Percentiles rank a stretch among this genome's conserved stretches.
phyloP scores from a whole-genome alignment of 2,888 invertebrate genomes.

The Melieria omissa region DNA sequence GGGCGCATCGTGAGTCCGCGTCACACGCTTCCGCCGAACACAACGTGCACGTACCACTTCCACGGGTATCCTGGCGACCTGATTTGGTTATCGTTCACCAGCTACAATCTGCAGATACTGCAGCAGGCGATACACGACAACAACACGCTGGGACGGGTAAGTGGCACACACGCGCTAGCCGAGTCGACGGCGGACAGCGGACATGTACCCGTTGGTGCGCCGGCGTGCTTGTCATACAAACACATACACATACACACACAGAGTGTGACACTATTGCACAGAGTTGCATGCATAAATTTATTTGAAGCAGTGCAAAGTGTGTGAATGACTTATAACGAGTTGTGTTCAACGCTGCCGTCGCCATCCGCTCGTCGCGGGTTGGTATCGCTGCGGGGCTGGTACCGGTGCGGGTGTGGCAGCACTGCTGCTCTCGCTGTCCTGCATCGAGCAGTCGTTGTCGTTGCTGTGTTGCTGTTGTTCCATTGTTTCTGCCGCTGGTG shows the following conservation, averaged over 20 bases:
- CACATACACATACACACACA: neutral
- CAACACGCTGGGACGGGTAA: slow-evolving; percentile 67
- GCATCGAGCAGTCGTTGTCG: neutral
- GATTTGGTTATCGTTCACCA: slow-evolving; percentile 89
- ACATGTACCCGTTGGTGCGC: no score
- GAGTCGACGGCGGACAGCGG: no score
- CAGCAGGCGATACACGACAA: slow-evolving; percentile 72
- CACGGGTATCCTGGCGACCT: slow-evolving; percentile 82
- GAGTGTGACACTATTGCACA: neutral
- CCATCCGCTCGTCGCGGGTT: no score
- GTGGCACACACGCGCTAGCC: slow-evolving; percentile 43
- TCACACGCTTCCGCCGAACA: slow-evolving; percentile 86
- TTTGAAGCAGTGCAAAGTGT: slow-evolving; percentile 13
- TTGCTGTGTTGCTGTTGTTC: neutral
- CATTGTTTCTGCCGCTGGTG: neutral
- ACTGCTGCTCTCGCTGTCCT: neutral
- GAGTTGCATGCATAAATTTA: slow-evolving; percentile 14
- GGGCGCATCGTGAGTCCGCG: slow-evolving; percentile 82
- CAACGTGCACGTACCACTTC: slow-evolving; percentile 88
- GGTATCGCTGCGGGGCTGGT: no score
- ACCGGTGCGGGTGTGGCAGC: no score
- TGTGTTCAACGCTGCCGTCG: neutral
- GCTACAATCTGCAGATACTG: slow-evolving; percentile 83
- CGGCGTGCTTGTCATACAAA: neutral
- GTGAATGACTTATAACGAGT: slow-evolving; percentile 23